phyloP scores from a whole-genome alignment of 2,113 vertebrate species.

The Nesogale talazaci region DNA sequence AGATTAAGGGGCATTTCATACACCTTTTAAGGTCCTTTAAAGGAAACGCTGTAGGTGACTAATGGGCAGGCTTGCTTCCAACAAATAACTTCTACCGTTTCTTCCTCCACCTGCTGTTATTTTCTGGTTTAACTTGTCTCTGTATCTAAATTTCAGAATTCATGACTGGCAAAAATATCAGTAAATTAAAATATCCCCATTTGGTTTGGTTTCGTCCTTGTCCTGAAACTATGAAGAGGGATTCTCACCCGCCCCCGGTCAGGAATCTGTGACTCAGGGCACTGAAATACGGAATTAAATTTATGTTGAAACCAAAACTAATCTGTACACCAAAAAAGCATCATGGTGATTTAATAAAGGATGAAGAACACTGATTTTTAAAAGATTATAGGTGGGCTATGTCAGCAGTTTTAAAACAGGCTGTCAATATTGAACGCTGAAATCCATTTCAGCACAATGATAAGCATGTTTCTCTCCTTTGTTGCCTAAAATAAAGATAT shows the following conservation, averaged over 20 bases:
- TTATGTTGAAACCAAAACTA: conserved; percentile 71
- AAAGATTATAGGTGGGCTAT: background rate
- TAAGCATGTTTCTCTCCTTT: conserved; percentile 46
- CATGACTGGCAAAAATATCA: background rate
- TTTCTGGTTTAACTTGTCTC: conserved; percentile 39
- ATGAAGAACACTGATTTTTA: conserved; percentile 45
- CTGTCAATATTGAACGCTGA: background rate
- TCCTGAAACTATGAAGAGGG: conserved; percentile 27
- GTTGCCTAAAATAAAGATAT: conserved; percentile 70
- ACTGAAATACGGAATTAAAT: conserved; percentile 60
- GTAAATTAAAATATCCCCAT: background rate
- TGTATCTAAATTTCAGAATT: background rate
- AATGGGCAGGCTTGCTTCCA: background rate
- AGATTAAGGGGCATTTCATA: background rate
- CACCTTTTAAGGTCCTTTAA: background rate
- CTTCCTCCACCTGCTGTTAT: background rate
- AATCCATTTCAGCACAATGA: background rate
- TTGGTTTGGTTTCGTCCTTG: conserved; percentile 6
- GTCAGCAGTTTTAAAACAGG: background rate
- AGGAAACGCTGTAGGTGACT: background rate
- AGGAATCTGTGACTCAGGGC: conserved; percentile 2
- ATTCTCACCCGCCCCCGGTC: conserved; percentile 11
- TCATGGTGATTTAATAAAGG: background rate
- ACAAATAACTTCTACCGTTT: background rate
- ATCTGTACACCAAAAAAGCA: conserved; percentile 62